Evolutionary conservation across 2,888 invertebrate species (phyloP).

Genomic region (Pheosia tremula): DNA sequence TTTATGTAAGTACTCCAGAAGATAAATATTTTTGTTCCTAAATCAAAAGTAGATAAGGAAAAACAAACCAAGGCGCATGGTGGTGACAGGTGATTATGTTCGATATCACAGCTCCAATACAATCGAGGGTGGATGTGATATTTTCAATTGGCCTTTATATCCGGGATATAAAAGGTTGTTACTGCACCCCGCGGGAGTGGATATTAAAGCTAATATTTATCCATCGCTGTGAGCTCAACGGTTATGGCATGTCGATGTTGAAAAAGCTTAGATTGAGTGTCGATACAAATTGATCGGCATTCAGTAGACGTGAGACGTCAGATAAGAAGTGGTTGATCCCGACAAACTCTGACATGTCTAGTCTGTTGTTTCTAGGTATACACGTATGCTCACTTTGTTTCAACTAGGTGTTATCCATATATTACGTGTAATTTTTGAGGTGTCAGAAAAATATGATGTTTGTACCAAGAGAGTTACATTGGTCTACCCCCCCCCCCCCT

Average conservation of each 20-base stretch:
- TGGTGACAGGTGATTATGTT: background rate
- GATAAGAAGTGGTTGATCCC: no score
- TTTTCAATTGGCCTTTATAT: background rate
- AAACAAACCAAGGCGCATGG: background rate
- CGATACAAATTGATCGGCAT: background rate
- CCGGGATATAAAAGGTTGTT: constrained; percentile 1
- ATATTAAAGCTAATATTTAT: constrained; percentile 65
- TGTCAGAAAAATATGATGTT: no score
- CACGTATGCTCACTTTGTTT: no score
- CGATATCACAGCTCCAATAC: background rate
- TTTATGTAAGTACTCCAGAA: background rate
- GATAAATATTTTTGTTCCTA: background rate
- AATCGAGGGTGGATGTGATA: background rate
- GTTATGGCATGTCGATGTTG: background rate
- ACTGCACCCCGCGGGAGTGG: constrained; percentile 20
- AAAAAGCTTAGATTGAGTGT: background rate
- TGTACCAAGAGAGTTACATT: no score
- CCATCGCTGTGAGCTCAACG: constrained; percentile 40
- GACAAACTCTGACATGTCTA: no score
- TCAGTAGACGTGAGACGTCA: background rate
- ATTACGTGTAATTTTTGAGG: no score
- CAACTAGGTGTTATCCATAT: no score
- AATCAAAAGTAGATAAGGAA: background rate
- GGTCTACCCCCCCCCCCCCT: no score
- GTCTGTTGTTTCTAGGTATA: no score